Base-by-base conservation (phyloP, 2,888 invertebrate genomes). In the Drosophila pseudotalamancana region DNA sequence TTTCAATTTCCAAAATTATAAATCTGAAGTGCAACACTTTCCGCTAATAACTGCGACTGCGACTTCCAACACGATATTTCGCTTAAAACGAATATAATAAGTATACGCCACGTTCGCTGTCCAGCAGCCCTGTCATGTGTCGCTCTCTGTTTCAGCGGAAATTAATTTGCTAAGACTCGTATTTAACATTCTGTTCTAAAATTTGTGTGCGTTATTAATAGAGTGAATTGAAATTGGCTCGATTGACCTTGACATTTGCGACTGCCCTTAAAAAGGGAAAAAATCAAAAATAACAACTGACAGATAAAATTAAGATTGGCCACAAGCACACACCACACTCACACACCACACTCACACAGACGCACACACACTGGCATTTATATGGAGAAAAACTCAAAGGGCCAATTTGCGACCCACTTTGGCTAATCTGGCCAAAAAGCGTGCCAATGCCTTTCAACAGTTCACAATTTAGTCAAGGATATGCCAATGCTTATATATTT, bases 281-380 rank as follows among this genome's bases (percentile, higher is more conserved):
- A 81, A 85, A 79, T 72, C 82, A 81, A 62, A 77, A 56, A 68
- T 62, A 63, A 74, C 59, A 73, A 82, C 83, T 82, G 59, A n/a
- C 56, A 61, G 72, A 82, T 79, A 65, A 61, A 72, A 79, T 82
- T 74, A 72, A 85, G 86, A 81, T 81, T 74, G 65, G 19, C 14
- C 21, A 21, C 5, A 53, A 14, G 19, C 8, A 45, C 14, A 42
- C 23, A 32, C 3, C 19, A 14, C 4, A 31, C 11, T 31, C 6
- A 23, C 12, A 39, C 12, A 19, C n/a, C 25, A 39, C 31, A 19
- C 23, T 29, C n/a, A 23, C 25, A 54, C 42, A 31, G 31, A 43
- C 4, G 4, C 29, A 12, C 4, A 6, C 6, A 29, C 45, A 46
- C 48, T 46, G 42, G n/a, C 19, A 39, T n/a, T n/a, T 9, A 37